These are phyloP conservation scores for Saguinus imperator DNA, from an alignment of 2,113 vertebrate genomes.

Conservation along the genomic window DNA sequence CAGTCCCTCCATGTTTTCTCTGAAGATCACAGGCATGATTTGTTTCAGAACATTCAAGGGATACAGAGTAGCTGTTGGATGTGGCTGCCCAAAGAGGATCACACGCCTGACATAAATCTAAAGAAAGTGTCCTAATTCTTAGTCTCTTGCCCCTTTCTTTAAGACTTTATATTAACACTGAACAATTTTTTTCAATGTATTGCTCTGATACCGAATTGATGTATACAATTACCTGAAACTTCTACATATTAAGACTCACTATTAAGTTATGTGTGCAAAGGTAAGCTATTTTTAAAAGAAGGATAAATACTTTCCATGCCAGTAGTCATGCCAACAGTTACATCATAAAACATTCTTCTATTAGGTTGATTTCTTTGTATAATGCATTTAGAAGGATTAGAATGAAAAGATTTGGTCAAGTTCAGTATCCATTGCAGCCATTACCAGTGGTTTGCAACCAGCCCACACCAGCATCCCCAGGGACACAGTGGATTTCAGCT, in stretches of 20 bases:
- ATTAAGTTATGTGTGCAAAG: slow-evolving; percentile 62
- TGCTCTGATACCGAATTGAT: slow-evolving; percentile 67
- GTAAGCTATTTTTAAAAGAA: slow-evolving; percentile 65
- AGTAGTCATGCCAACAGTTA: slow-evolving; percentile 66
- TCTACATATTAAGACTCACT: slow-evolving; percentile 63
- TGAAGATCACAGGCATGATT: slow-evolving; percentile 34
- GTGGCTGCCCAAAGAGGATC: not conserved
- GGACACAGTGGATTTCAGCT: slow-evolving; percentile 86
- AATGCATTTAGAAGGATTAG: slow-evolving; percentile 30
- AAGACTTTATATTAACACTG: slow-evolving; percentile 28
- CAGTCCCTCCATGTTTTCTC: slow-evolving; percentile 6
- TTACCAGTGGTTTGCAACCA: slow-evolving; percentile 79
- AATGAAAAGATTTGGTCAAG: slow-evolving; percentile 73
- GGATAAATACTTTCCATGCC: slow-evolving; percentile 68
- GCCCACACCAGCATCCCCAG: slow-evolving; percentile 85
- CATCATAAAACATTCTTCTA: slow-evolving; percentile 62
- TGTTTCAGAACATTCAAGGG: slow-evolving; percentile 28
- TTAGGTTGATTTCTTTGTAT: slow-evolving; percentile 45
- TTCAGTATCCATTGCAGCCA: slow-evolving; percentile 74
- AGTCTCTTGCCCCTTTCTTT: not conserved
- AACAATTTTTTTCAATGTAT: not conserved
- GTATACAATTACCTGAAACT: slow-evolving; percentile 42
- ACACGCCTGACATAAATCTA: not conserved
- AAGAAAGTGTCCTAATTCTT: not conserved
- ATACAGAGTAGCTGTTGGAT: not conserved